Evolutionary conservation across 2,113 vertebrate species (phyloP).

Genomic region (Chloebia gouldiae): DNA sequence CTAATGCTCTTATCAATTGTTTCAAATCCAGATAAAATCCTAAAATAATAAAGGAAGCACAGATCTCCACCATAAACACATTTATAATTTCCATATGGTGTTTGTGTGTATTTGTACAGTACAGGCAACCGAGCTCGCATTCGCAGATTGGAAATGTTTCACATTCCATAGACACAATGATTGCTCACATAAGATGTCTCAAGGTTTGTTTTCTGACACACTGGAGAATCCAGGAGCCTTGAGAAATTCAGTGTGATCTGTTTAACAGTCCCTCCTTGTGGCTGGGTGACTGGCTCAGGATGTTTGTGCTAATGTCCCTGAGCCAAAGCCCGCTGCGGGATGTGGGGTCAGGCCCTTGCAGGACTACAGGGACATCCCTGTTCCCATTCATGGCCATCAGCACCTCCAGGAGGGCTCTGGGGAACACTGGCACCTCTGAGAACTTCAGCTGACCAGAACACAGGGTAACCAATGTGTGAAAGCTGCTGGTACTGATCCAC

Average conservation of each 20-base stretch:
- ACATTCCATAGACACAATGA: constrained; percentile 23
- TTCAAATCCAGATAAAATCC: constrained; percentile 61
- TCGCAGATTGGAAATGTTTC: constrained; percentile 53
- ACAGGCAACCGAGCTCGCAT: constrained; percentile 16
- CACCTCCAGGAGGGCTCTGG: neutral
- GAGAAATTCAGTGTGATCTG: constrained; percentile 27
- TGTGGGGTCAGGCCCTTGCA: neutral
- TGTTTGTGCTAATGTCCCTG: neutral
- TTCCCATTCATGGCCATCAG: rapidly evolving
- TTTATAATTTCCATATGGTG: constrained; percentile 72
- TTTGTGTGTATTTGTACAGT: constrained; percentile 37
- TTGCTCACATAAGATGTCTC: constrained; percentile 42
- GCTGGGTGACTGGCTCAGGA: neutral
- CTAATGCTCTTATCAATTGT: constrained; percentile 44
- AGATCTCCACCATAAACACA: constrained; percentile 66
- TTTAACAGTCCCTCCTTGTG: neutral
- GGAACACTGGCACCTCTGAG: neutral
- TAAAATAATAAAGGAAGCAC: constrained; percentile 66
- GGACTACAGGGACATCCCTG: neutral
- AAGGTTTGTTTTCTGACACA: constrained; percentile 58
- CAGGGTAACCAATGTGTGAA: neutral
- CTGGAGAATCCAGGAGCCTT: constrained; percentile 35
- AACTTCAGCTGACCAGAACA: neutral
- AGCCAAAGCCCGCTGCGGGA: neutral
- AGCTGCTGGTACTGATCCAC: neutral